These are phyloP conservation scores for Ecdyonurus torrentis DNA, from an alignment of 2,888 invertebrate species.

Conservation along the genomic window DNA sequence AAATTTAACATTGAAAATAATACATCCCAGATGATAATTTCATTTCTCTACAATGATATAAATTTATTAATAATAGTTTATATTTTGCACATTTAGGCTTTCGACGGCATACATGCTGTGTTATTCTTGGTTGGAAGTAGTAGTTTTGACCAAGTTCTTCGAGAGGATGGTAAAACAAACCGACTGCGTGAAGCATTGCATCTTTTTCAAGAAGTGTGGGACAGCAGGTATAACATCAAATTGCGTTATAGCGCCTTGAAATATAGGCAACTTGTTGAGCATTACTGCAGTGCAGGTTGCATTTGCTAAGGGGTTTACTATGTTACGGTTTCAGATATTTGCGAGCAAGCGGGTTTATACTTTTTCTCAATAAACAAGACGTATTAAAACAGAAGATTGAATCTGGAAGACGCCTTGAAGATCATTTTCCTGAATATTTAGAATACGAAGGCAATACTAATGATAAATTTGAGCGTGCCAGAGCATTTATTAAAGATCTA, in stretches of 20 bases:
- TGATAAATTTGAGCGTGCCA: constrained; percentile 42
- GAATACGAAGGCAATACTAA: constrained; percentile 32
- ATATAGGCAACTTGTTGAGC: too few relatives aligned
- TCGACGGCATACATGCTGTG: constrained; percentile 66
- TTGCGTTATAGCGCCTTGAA: too few relatives aligned
- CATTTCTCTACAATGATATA: too few relatives aligned
- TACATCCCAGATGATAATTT: not conserved
- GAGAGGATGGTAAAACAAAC: constrained; percentile 54
- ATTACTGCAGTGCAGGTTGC: too few relatives aligned
- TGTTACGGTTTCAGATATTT: constrained; percentile 38
- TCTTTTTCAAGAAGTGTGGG: constrained; percentile 61
- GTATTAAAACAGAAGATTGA: constrained; percentile 50
- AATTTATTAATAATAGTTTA: not conserved
- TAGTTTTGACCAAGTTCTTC: constrained; percentile 57
- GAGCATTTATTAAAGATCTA: constrained; percentile 46
- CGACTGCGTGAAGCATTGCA: constrained; percentile 51
- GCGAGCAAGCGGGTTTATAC: constrained; percentile 53
- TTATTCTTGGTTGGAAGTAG: constrained; percentile 65
- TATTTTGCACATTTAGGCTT: constrained; percentile 34
- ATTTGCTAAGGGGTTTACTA: not conserved
- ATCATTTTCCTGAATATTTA: constrained; percentile 48
- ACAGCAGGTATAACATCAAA: too few relatives aligned
- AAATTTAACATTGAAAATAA: not conserved
- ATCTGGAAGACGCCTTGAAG: constrained; percentile 42
- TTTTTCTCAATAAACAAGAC: constrained; percentile 73